Percentiles rank a stretch among this genome's conserved stretches.
These are phyloP conservation scores for Eilema depressum DNA, from an alignment of 2,888 invertebrate genomes.

Conservation along the genomic window DNA sequence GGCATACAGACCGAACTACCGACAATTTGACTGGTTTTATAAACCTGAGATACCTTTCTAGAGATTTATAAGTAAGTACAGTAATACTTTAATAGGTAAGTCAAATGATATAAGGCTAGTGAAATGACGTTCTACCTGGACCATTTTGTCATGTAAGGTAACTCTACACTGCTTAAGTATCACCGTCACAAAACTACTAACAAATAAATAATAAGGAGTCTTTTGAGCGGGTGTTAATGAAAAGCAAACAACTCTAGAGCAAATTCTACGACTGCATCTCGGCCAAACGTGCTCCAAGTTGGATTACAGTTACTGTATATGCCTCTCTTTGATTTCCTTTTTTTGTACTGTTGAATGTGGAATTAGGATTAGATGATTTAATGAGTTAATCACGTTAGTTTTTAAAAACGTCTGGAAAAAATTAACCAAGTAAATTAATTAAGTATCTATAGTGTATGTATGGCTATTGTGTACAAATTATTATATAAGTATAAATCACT, in stretches of 20 bases:
- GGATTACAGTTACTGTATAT: constrained; percentile 32
- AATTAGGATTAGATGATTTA: constrained; percentile 37
- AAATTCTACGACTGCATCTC: constrained; percentile 58
- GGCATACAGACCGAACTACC: too few relatives aligned
- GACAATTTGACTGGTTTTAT: too few relatives aligned
- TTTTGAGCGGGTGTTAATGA: constrained; percentile 77
- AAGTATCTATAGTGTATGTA: too few relatives aligned
- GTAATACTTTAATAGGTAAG: not conserved
- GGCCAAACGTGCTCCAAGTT: constrained; percentile 56
- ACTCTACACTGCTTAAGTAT: constrained; percentile 39
- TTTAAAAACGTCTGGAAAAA: not conserved
- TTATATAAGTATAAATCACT: too few relatives aligned
- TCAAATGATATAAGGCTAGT: not conserved
- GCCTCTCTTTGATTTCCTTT: constrained; percentile 40
- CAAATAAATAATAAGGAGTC: constrained; percentile 75
- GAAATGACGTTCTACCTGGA: not conserved
- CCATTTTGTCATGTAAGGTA: not conserved
- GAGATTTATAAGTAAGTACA: not conserved
- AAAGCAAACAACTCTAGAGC: constrained; percentile 75
- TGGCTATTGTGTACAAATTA: too few relatives aligned
- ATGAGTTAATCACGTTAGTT: constrained; percentile 42
- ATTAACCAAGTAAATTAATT: too few relatives aligned
- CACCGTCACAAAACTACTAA: constrained; percentile 61
- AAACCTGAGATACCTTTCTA: not conserved
- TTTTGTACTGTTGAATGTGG: constrained; percentile 37